Evolutionary conservation across 2,113 vertebrate genomes (phyloP), one percentile per base, ranked within the genome.

Genomic region (Nematolebias whitei): DNA sequence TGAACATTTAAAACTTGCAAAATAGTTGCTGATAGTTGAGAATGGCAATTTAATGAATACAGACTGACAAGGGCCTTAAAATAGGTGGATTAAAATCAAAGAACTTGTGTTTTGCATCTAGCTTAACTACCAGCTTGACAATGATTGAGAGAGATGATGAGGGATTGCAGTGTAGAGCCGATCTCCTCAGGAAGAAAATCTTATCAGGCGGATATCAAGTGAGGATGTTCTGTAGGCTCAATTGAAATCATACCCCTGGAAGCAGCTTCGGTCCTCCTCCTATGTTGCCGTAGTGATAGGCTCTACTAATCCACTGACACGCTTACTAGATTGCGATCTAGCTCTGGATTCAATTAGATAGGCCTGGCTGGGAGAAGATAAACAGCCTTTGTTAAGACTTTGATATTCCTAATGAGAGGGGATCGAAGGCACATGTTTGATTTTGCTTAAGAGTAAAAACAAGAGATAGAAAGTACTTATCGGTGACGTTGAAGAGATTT

Each of bases 221-320:
- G 12, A 65, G 66, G 79, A 78, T 57, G 77, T 72, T 69, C 43
- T 66, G 74, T 59, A 35, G 60, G 73, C 58, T 86, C 81, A 54
- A 78, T 82, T 73, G 68, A 53, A 67, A 39, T 49, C 60, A 68
- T 77, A 74, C 32, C 44, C 29, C 52, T 81, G 61, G 65, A 84
- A 84, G 60, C 65, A 41, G 63, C 71, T 75, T 59, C 22, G 29
- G 35, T 16, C n/a, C 18, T 48, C 56, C 74, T 60, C 57, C 65
- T 41, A 69, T 49, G 89, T 88, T 89, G 85, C 84, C 48, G 60
- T 82, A 80, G 87, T 66, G 85, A 90, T 83, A 81, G 69, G 63
- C 72, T 61, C 62, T 59, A 81, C 78, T 89, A 90, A 91, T 91
- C 89, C 80, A 85, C 80, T 87, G 87, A 87, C 88, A 90, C 84